Conservation (phyloP, 2,113 vertebrate species). For the Felis catus region F.catus_Fca126_mat1.0 CM031419.1:56051001-56051500, state of each 20-base stretch:
- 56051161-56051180: neutral
- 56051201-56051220: neutral
- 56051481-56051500: neutral
- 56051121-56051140: neutral
- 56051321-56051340: neutral
- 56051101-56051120: neutral
- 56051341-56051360: neutral
- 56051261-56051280: neutral
- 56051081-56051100: neutral
- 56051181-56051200: neutral
- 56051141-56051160: neutral
- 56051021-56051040: slow-evolving; percentile 1
- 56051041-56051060: neutral
- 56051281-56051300: neutral
- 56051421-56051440: neutral
- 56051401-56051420: neutral
- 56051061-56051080: neutral
- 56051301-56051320: neutral
- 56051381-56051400: neutral
- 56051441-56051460: neutral
- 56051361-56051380: neutral
- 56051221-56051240: neutral
- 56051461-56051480: neutral
- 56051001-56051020: neutral
- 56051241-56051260: neutral